A percentile compares a stretch with the other conserved stretches of the same genome.
These are phyloP conservation scores for Colinus virginianus DNA, from an alignment of 2,113 vertebrate species.

Conservation along the genomic window DNA sequence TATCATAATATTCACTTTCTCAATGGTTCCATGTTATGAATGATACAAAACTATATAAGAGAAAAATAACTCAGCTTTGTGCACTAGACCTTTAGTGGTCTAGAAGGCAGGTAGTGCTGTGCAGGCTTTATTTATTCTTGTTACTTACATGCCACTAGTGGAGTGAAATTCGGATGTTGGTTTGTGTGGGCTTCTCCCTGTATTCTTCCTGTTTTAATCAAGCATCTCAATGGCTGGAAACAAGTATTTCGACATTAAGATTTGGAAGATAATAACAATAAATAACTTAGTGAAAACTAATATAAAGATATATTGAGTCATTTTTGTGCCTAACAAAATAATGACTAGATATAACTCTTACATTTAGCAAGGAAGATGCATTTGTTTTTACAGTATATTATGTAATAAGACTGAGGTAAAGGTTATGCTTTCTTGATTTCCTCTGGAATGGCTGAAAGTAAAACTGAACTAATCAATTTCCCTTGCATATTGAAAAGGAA, in stretches of 20 bases:
- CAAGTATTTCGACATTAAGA: background rate
- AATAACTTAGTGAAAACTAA: background rate
- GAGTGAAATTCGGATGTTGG: background rate
- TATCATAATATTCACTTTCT: background rate
- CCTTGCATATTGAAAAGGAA: background rate
- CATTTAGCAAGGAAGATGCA: too few species aligned
- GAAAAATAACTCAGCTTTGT: background rate
- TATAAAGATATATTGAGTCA: background rate
- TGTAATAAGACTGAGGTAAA: background rate
- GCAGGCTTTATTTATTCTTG: background rate
- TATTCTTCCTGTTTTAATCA: background rate
- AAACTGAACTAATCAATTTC: background rate
- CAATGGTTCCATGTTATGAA: background rate
- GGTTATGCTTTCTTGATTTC: background rate
- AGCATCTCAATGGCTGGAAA: background rate
- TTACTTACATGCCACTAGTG: background rate
- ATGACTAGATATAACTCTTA: rapidly evolving
- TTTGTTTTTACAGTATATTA: background rate
- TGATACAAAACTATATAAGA: background rate
- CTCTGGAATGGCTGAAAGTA: background rate
- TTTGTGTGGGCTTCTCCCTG: background rate
- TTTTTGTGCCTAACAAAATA: background rate
- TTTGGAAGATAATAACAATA: background rate
- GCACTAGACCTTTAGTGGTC: rapidly evolving
- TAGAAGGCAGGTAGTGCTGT: background rate